Base-by-base conservation (phyloP, 1,140 invertebrate species). In the Forficula auricularia region DNA sequence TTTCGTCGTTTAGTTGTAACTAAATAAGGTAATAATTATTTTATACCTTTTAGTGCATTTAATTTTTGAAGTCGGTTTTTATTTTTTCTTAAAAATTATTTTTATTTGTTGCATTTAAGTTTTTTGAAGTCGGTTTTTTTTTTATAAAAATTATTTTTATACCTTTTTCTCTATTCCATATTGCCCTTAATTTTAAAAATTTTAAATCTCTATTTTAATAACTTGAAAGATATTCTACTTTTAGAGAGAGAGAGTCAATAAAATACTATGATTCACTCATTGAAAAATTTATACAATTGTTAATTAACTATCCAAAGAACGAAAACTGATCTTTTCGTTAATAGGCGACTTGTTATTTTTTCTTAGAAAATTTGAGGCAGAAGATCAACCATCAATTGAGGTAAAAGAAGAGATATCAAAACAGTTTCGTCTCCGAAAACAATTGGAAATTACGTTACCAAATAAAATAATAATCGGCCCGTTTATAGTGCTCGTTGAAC, bases 381-480 rank as follows among this genome's bases (percentile, higher is more conserved):
- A 69, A 47, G 63, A 70, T 30, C 67, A 71, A 42, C 54, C 63
- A 1, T 61, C 67, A 0, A 50, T 54, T 1, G 70, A 73, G 49
- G 61, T 71, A 0, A 66, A 66, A 39, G 70, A 75, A 13, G 71
- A 74, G 49, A 57, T 76, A 4, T 67, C 72, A 10, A 64, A 62
- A 41, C 76, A 75, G 19, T 60, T 64, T 27, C 57, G 64, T 40
- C 63, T 64, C 6, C 70, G 63, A 45, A 54, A 61, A 9, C 66
- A 65, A 13, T 46, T 76, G 0, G 65, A 72, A 30, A 53, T 51
- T 39, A 62, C 63, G 0, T 40, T 78, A 8, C 74, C 75, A 0
- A 54, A 63, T 7, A 55, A 56, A 19, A 77, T 82, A 19, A 58
- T 64, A 15, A 80, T 84, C 38, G 80, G 79, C 0, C 72, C 78